phyloP scores from a whole-genome alignment of 92 coral and sea anemone genomes.

The Bergia sp. region DNA sequence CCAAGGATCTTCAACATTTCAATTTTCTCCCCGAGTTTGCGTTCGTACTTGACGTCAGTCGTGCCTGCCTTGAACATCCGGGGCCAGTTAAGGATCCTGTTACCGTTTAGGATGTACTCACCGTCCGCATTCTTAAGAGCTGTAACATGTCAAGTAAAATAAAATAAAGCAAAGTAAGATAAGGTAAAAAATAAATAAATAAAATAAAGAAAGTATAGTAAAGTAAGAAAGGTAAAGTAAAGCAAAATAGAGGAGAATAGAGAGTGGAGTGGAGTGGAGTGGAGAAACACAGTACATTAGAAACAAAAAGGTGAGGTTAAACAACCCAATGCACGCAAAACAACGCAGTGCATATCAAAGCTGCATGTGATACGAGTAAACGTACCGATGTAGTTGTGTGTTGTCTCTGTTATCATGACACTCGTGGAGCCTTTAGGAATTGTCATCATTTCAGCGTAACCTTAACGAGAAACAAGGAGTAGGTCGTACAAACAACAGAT shows the following conservation, averaged over 20 bases:
- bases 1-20: conserved; percentile 79
- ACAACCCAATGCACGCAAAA: no score
- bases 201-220: no score
- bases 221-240: no score
- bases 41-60: conserved; percentile 66
- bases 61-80: conserved; percentile 60
- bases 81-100: conserved; percentile 65
- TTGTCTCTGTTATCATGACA: conserved; percentile 62
- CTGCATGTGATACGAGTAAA: background rate
- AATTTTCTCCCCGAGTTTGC: conserved; percentile 54
- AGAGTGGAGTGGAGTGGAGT: no score
- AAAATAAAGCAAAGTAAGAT: background rate
- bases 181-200: no score
- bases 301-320: no score
- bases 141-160: background rate
- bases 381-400: conserved; percentile 75
- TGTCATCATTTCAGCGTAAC: conserved; percentile 68
- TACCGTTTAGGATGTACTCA: conserved; percentile 69
- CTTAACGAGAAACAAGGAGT: conserved; percentile 24
- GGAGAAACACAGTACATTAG: no score
- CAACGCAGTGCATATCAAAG: no score
- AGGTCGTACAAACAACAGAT: no score
- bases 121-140: conserved; percentile 74
- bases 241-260: no score
- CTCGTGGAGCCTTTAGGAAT: conserved; percentile 79